phyloP scores from a whole-genome alignment of 2,888 invertebrate species.

The Ophioninae sp. region DNA sequence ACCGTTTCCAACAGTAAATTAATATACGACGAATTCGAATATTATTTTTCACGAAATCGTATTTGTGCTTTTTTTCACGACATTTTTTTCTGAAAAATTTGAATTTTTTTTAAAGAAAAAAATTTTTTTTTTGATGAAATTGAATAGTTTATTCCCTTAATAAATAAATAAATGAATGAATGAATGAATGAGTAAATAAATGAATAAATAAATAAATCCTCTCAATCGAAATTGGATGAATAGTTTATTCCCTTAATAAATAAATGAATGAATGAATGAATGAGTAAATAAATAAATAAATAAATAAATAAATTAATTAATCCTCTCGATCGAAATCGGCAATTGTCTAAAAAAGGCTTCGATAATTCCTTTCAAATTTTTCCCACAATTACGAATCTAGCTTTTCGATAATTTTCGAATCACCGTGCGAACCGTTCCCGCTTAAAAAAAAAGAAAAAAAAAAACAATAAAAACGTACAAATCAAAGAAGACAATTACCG shows the following conservation, averaged over 20 bases:
- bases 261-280: background rate
- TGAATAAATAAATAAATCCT: too few relatives aligned
- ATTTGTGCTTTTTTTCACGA: too few relatives aligned
- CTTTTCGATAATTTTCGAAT: background rate
- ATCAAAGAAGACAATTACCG: slow-evolving; percentile 56
- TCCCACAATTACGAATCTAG: background rate
- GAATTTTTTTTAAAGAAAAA: background rate
- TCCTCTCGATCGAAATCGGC: too few relatives aligned
- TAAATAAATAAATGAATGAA: background rate
- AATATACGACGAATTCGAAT: background rate
- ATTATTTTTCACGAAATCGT: background rate
- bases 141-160: background rate
- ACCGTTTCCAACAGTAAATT: too few relatives aligned
- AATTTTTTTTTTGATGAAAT: background rate
- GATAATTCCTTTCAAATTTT: background rate
- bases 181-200: background rate
- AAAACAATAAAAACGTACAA: slow-evolving; percentile 18
- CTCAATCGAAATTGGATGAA: too few relatives aligned
- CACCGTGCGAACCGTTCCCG: background rate
- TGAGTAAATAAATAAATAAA: too few relatives aligned
- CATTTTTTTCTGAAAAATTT: background rate
- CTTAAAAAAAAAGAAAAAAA: slow-evolving; percentile 6
- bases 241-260: background rate
- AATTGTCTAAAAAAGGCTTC: too few relatives aligned
- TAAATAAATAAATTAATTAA: background rate